Evolutionary conservation across 1,140 invertebrate genomes (phyloP).

Genomic region (Drosophila equinoxialis): DNA sequence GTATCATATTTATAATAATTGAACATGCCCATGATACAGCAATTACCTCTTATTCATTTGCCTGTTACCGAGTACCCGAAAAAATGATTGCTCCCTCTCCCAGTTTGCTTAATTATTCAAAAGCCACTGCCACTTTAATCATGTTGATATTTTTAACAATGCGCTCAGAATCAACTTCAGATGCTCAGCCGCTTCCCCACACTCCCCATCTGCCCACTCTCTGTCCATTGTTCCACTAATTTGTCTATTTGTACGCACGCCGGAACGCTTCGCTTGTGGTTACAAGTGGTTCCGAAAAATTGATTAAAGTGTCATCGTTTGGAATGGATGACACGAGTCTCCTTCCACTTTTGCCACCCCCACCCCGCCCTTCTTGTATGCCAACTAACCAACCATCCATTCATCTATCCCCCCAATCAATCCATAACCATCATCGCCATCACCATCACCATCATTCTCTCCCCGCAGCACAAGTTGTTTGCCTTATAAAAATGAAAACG

Average conservation of each 20-base stretch:
- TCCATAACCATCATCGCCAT: slow-evolving; percentile 10
- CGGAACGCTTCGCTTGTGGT: slow-evolving; percentile 31
- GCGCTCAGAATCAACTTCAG: slow-evolving; percentile 45
- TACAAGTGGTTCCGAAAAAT: slow-evolving; percentile 63
- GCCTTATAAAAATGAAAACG: slow-evolving; percentile 48
- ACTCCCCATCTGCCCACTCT: slow-evolving; percentile 21
- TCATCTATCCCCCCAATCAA: neutral
- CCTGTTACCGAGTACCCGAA: slow-evolving; percentile 20
- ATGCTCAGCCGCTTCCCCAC: slow-evolving; percentile 19
- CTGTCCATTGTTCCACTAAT: slow-evolving; percentile 60
- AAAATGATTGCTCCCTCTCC: slow-evolving; percentile 39
- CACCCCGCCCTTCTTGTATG: neutral
- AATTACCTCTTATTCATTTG: slow-evolving; percentile 52
- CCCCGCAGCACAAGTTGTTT: slow-evolving; percentile 13
- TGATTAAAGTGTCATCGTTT: slow-evolving; percentile 56
- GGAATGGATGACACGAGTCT: slow-evolving; percentile 47
- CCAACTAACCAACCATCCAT: too few relatives aligned
- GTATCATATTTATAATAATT: slow-evolving; percentile 33
- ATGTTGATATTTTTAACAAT: slow-evolving; percentile 78
- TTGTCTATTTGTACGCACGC: slow-evolving; percentile 57
- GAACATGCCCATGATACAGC: slow-evolving; percentile 44
- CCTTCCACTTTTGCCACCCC: neutral
- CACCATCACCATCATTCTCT: neutral
- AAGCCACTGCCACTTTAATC: slow-evolving; percentile 66
- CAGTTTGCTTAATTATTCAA: slow-evolving; percentile 74